phyloP scores from a whole-genome alignment of 2,113 vertebrate genomes.

The Dendrocopos noguchii region DNA sequence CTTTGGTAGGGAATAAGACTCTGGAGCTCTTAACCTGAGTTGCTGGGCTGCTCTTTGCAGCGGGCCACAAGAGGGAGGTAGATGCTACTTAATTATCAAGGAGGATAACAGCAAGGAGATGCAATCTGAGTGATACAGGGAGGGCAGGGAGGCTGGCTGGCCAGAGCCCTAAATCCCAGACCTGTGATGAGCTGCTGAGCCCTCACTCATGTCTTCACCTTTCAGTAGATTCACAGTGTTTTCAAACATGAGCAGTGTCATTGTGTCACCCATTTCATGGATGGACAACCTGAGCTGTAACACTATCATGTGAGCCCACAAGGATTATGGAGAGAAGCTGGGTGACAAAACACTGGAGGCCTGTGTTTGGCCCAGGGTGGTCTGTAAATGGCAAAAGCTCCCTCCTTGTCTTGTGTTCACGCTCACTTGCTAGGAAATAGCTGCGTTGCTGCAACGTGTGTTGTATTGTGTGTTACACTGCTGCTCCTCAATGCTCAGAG shows the following conservation, averaged over 20 bases:
- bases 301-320: not conserved
- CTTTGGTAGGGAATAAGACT: not conserved
- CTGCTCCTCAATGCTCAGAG: not conserved
- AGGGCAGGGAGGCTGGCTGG: not conserved
- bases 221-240: not conserved
- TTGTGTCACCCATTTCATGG: not conserved
- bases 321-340: not conserved
- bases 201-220: not conserved
- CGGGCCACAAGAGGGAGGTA: slow-evolving; percentile 22
- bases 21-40: rapidly evolving
- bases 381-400: not conserved
- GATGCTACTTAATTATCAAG: not conserved
- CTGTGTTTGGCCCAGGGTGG: not conserved
- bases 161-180: not conserved
- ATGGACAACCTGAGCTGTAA: not conserved
- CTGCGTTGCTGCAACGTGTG: rapidly evolving
- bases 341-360: not conserved
- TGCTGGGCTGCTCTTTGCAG: not conserved
- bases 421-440: not conserved
- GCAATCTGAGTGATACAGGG: rapidly evolving
- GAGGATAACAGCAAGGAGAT: not conserved
- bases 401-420: not conserved
- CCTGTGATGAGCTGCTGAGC: not conserved
- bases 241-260: not conserved
- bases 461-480: rapidly evolving